phyloP scores from a whole-genome alignment of 2,113 vertebrate species.

The Equus przewalskii region DNA sequence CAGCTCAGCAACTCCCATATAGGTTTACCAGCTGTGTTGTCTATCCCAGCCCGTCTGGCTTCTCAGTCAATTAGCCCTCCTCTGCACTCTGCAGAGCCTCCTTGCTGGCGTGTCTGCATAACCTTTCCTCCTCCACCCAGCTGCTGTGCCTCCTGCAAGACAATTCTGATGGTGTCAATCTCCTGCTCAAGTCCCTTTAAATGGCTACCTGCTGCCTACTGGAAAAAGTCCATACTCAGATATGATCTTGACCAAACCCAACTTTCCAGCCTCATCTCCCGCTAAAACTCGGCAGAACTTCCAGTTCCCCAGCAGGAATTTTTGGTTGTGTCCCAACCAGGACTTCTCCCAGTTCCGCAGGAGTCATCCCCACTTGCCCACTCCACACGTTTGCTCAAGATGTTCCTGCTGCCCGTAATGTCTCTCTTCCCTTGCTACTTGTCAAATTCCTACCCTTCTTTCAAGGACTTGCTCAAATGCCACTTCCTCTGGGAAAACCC shows the following conservation, averaged over 20 bases:
- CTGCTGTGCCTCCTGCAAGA: constrained; percentile 69
- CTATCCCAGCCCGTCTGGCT: neutral
- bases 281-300: constrained; percentile 17
- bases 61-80: constrained; percentile 50
- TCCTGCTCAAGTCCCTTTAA: constrained; percentile 61
- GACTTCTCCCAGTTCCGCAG: neutral
- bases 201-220: constrained; percentile 40
- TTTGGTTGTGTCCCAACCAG: neutral
- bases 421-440: constrained; percentile 42
- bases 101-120: constrained; percentile 54
- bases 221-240: constrained; percentile 31
- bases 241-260: constrained; percentile 50
- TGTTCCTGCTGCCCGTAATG: neutral
- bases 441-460: constrained; percentile 70
- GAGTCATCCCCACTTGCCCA: neutral
- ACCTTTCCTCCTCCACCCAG: constrained; percentile 60
- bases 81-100: constrained; percentile 33
- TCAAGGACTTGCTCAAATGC: constrained; percentile 50
- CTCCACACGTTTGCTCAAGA: constrained; percentile 21
- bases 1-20: neutral
- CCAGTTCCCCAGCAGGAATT: neutral
- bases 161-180: constrained; percentile 39
- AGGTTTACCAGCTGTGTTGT: neutral
- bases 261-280: constrained; percentile 49
- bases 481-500: constrained; percentile 67